Evolutionary conservation across 2,888 invertebrate genomes (phyloP).

Genomic region (Coremacera marginata): DNA sequence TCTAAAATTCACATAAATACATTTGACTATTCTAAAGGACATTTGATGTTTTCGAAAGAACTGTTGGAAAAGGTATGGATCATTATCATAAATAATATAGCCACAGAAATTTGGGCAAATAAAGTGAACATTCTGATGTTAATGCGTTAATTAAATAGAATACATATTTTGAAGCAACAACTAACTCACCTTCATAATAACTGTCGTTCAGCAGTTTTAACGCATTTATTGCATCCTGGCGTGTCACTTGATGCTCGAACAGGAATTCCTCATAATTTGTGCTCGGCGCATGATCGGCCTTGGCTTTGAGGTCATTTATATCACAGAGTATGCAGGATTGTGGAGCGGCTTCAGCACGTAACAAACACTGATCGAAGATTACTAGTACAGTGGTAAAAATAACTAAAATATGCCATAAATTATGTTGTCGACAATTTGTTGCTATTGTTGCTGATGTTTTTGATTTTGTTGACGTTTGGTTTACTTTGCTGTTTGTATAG

Average conservation of each 20-base stretch:
- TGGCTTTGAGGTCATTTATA: conserved; percentile 57
- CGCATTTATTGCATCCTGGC: conserved; percentile 63
- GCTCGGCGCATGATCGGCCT: conserved; percentile 45
- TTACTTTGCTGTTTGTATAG: not conserved
- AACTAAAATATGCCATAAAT: conserved; percentile 32
- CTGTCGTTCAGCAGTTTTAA: conserved; percentile 60
- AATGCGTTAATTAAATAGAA: no score
- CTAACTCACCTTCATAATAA: conserved; percentile 59
- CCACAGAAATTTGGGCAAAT: no score
- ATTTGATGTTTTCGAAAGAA: no score
- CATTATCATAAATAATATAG: no score
- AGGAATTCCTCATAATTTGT: conserved; percentile 62
- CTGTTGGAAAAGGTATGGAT: no score
- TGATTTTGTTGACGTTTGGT: conserved; percentile 23
- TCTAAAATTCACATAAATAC: no score
- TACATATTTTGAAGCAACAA: not conserved
- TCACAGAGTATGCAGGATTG: conserved; percentile 63
- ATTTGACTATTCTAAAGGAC: no score
- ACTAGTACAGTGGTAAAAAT: conserved; percentile 35
- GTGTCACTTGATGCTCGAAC: conserved; percentile 67
- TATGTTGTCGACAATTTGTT: not conserved
- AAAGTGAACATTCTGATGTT: no score
- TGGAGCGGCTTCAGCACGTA: conserved; percentile 52
- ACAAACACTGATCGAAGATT: conserved; percentile 28
- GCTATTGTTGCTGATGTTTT: conserved; percentile 1